Base-by-base conservation (phyloP, 2,797 vertebrate species). In the Lycodopsis pacificus region DNA sequence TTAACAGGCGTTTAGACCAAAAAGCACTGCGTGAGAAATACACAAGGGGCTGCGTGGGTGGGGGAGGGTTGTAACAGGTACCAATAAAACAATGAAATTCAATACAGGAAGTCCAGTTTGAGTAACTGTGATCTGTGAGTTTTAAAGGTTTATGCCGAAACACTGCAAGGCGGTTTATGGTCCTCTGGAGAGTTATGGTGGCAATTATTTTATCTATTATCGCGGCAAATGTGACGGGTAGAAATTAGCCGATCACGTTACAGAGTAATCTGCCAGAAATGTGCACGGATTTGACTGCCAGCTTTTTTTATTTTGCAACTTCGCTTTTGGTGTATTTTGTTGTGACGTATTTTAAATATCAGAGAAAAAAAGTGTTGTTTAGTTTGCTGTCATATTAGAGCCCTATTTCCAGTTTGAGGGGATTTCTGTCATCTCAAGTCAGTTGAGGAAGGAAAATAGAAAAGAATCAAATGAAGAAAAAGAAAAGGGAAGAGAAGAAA, bases 81-180 rank as follows among this genome's bases (percentile, higher is more conserved):
- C 15, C 15, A 53, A 9, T 19, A 34, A 68, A 49, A 36, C 36
- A 30, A 34, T 69, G 25, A 58, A 40, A 69, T 56, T 25, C 3
- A 9, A 48, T 62, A 22, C 40, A 62, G 46, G 54, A 72, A 54
- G 48, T 67, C 48, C 38, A 56, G 57, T 53, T 38, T 63, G 30
- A 48, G 30, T 6, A 20, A 34, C 64, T 32, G 22, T 13, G 10
- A 22, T 48, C 40, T 0, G 5, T 73, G 63, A n/a, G 51, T 48
- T 27, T 27, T 11, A 25, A 57, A 58, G 38, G 30, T 58, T 58
- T 14, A 14, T 64, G 22, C 14, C 14, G 11, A 57, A 38, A 63
- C 15, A n/a, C 22, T 17, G 42, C 13, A 30, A 38, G 27, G 17
- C 1, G 8, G 19, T 22, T 46, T 44, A 32, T 32, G 17, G 42